Conservation (phyloP, 2,888 invertebrate species). For the Oeneis ivallda region DNA sequence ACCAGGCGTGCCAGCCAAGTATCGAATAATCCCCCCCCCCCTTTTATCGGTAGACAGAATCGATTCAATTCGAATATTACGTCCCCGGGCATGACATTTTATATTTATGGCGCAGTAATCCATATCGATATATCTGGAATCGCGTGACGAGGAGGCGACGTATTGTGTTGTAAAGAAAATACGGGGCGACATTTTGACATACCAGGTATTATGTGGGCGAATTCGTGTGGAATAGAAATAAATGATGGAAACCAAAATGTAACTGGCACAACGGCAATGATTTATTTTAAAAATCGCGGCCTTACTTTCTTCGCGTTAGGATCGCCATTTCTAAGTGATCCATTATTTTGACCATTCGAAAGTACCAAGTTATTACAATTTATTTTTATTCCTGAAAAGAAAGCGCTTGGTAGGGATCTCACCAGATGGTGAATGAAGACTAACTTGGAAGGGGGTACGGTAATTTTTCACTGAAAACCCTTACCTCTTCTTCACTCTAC, state of each 20-base stretch:
- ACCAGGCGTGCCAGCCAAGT: slow-evolving; percentile 72
- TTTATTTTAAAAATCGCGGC: too few relatives aligned
- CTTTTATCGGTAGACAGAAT: slow-evolving; percentile 72
- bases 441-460: too few relatives aligned
- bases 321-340: not conserved
- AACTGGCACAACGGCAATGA: not conserved
- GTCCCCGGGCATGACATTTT: slow-evolving; percentile 76
- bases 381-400: too few relatives aligned
- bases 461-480: too few relatives aligned
- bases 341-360: not conserved
- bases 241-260: not conserved
- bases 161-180: slow-evolving; percentile 39
- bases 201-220: slow-evolving; percentile 42
- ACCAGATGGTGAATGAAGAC: too few relatives aligned
- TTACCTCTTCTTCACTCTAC: too few relatives aligned
- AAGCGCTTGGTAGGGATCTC: too few relatives aligned
- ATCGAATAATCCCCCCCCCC: slow-evolving; percentile 58
- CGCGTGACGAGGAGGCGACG: slow-evolving; percentile 66
- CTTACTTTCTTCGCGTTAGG: too few relatives aligned
- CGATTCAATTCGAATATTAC: slow-evolving; percentile 79
- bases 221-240: slow-evolving; percentile 9
- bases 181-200: slow-evolving; percentile 38
- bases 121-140: slow-evolving; percentile 63
- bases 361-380: too few relatives aligned
- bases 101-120: slow-evolving; percentile 78